Conservation (phyloP, 2,797 vertebrate species). For the Betta splendens region DNA sequence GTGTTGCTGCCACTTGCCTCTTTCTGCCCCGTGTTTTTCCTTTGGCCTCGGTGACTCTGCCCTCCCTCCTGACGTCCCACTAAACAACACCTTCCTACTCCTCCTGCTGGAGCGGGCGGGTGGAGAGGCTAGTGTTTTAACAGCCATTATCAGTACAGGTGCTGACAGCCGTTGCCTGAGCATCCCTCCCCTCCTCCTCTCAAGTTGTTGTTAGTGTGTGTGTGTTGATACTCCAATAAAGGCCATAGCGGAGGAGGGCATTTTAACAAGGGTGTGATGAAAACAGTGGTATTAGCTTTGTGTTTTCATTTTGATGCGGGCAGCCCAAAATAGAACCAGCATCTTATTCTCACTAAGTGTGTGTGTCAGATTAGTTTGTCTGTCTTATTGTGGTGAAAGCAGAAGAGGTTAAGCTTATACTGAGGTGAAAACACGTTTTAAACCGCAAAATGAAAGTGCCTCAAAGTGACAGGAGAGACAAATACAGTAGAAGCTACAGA, state of each 20-base stretch:
- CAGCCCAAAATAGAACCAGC: neutral
- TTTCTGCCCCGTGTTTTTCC: no score
- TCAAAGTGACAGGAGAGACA: conserved; percentile 25
- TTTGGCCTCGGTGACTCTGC: no score
- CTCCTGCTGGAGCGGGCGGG: conserved; percentile 68
- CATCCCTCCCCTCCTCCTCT: conserved; percentile 14
- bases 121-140: conserved; percentile 72
- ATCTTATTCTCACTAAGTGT: conserved; percentile 23
- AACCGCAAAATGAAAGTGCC: conserved; percentile 10
- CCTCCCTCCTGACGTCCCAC: no score
- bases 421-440: conserved; percentile 19
- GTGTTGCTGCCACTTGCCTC: no score
- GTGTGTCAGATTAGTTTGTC: conserved; percentile 22
- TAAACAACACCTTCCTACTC: no score
- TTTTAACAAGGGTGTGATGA: conserved; percentile 45
- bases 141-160: conserved; percentile 73
- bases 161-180: conserved; percentile 65
- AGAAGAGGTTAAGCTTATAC: conserved; percentile 13
- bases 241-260: conserved; percentile 30
- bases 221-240: conserved; percentile 38
- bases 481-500: conserved; percentile 20
- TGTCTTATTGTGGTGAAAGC: conserved; percentile 5
- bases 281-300: conserved; percentile 29
- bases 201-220: conserved; percentile 2
- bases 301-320: conserved; percentile 18